Conservation (phyloP, 2,113 vertebrate genomes). For the Neomonachus schauinslandi region DNA sequence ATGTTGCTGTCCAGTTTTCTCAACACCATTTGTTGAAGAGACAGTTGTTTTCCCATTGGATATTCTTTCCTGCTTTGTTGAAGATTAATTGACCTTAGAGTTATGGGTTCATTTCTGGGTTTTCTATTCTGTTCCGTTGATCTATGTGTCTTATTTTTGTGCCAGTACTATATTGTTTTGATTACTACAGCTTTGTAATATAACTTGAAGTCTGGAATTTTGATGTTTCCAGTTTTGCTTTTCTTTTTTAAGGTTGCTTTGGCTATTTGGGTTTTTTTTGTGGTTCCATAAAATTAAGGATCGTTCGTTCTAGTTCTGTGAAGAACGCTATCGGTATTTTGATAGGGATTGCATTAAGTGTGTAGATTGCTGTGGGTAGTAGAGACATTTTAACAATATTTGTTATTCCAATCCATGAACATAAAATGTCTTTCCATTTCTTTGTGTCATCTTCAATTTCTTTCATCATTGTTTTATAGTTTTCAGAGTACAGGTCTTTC, state of each 20-base stretch:
- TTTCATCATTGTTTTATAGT: not conserved
- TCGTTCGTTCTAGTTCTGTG: not conserved
- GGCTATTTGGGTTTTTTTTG: not conserved
- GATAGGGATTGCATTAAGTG: not conserved
- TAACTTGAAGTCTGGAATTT: not conserved
- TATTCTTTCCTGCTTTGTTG: not conserved
- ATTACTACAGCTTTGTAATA: not conserved
- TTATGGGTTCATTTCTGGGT: not conserved
- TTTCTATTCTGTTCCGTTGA: not conserved
- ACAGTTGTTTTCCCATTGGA: not conserved
- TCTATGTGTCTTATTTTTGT: not conserved
- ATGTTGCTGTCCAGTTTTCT: not conserved
- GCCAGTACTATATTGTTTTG: not conserved
- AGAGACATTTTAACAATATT: not conserved
- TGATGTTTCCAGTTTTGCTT: not conserved
- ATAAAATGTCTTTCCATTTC: not conserved
- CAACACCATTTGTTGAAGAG: not conserved
- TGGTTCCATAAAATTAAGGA: not conserved
- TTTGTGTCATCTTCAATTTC: not conserved
- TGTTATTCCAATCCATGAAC: not conserved
- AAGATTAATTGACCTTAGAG: not conserved
- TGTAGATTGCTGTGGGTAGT: not conserved
- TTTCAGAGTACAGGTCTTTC: not conserved
- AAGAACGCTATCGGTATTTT: not conserved
- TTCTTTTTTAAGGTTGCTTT: not conserved